These are phyloP conservation scores for Sminthurinus aureus DNA, from an alignment of 2,888 invertebrate species.

Conservation along the genomic window DNA sequence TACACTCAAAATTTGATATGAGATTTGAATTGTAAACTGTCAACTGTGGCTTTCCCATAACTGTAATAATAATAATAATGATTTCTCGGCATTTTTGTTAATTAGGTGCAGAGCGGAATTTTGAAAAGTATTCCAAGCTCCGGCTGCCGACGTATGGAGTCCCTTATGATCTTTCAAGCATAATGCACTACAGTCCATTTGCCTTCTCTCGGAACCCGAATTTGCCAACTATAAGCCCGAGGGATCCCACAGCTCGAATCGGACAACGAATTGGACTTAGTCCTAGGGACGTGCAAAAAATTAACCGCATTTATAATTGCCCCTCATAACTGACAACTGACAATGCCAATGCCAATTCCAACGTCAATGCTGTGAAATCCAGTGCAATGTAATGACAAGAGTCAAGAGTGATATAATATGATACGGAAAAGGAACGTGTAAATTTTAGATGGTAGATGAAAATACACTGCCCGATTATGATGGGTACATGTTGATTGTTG, in stretches of 20 bases:
- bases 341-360: too few species aligned
- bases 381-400: too few species aligned
- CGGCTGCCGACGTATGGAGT: neutral
- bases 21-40: too few species aligned
- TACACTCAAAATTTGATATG: neutral
- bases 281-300: slow-evolving; percentile 4
- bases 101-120: slow-evolving; percentile 2
- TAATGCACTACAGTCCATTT: slow-evolving; percentile 21
- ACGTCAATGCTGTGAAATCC: too few species aligned
- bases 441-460: too few species aligned
- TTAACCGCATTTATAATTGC: slow-evolving; percentile 15
- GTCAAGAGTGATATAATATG: too few species aligned
- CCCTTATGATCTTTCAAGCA: slow-evolving; percentile 10
- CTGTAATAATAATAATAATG: too few species aligned
- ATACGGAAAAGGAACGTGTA: too few species aligned
- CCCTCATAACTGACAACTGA: too few species aligned
- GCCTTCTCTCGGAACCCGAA: slow-evolving; percentile 3
- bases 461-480: too few species aligned
- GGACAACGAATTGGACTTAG: slow-evolving; percentile 11
- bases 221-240: slow-evolving; percentile 4
- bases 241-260: neutral
- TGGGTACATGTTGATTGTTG: too few species aligned
- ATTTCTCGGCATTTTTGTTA: neutral
- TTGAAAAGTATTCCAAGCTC: neutral
- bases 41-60: too few species aligned